Base-by-base conservation (phyloP, 2,797 vertebrate species). In the Apodemus agrarius region DNA sequence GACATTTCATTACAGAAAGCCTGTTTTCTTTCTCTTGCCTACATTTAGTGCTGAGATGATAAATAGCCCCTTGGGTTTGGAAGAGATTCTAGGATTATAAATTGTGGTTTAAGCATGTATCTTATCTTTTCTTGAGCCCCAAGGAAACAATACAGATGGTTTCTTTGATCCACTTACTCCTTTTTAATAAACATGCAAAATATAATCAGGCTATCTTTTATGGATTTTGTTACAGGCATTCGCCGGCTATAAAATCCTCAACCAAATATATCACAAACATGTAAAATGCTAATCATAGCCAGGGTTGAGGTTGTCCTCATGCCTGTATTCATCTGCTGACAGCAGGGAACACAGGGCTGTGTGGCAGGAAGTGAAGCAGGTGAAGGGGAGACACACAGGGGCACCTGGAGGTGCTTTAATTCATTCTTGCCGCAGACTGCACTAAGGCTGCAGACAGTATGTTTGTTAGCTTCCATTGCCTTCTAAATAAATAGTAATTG, bases 1-100 rank as follows among this genome's bases (percentile, higher is more conserved):
- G 61, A 91, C 75, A 93, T 97, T 96, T 96, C 93, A 85, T 96
- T 97, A 92, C 29, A 89, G 61, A 93, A 94, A 78, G n/a, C n/a
- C 95, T 46, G 67, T 96, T 96, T 97, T 89, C 89, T 95, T 40
- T 96, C 81, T 96, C 80, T 90, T 61, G 52, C 16, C 54, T 94
- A 49, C 63, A 88, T 96, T 96, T 96, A 93, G 26, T 69, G 95
- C 40, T 61, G 65, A 95, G 65, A 87, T 88, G 75, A 97, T 87
- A 81, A 96, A 95, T 40, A 67, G 67, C 72, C 80, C 88, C 34
- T 31, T 37, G 31, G 69, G 54, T 10, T 83, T 72, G 43, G 21
- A 89, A 72, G 89, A 85, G 85, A 8, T 89, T 74, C 63, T 91
- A 75, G 94, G 85, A 89, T 96, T 89, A 88, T 95, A 87, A 92